These are phyloP conservation scores for Cerceris ruficornis DNA, from an alignment of 2,888 invertebrate genomes.

Conservation along the genomic window DNA sequence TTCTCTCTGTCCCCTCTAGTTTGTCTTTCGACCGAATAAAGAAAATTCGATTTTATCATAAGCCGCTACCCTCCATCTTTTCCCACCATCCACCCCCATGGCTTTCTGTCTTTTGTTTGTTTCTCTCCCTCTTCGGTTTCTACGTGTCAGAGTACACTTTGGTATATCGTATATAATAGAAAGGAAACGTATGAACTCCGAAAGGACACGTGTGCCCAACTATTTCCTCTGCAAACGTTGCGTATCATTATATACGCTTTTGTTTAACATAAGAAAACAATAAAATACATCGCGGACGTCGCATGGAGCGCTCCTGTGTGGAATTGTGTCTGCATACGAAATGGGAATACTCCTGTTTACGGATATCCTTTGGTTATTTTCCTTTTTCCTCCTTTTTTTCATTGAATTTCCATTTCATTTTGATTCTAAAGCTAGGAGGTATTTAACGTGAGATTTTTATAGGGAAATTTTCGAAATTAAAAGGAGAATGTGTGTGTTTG, in stretches of 20 bases:
- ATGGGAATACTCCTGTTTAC: too few species aligned
- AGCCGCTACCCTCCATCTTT: slow-evolving; percentile 8
- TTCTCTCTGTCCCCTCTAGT: slow-evolving; percentile 30
- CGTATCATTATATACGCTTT: slow-evolving; percentile 74
- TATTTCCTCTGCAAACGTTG: slow-evolving; percentile 66
- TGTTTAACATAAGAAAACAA: slow-evolving; percentile 72
- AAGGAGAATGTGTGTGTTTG: too few species aligned
- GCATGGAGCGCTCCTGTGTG: slow-evolving; percentile 6
- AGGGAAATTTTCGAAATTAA: too few species aligned
- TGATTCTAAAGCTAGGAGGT: too few species aligned
- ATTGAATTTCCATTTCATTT: too few species aligned
- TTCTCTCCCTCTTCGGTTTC: slow-evolving; percentile 8
- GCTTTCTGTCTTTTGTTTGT: slow-evolving; percentile 12
- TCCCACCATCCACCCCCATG: background rate
- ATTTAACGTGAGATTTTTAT: too few species aligned
- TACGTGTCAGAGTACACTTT: slow-evolving; percentile 6
- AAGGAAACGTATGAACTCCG: slow-evolving; percentile 28
- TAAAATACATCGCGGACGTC: slow-evolving; percentile 44
- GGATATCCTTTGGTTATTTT: too few species aligned
- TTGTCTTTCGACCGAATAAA: slow-evolving; percentile 27
- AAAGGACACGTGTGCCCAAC: slow-evolving; percentile 71
- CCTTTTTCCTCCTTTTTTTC: too few species aligned
- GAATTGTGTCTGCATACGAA: background rate
- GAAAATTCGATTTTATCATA: slow-evolving; percentile 51
- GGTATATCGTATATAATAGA: slow-evolving; percentile 45